Conservation (phyloP, 2,888 invertebrate species). For the Miltochrista miniata region DNA sequence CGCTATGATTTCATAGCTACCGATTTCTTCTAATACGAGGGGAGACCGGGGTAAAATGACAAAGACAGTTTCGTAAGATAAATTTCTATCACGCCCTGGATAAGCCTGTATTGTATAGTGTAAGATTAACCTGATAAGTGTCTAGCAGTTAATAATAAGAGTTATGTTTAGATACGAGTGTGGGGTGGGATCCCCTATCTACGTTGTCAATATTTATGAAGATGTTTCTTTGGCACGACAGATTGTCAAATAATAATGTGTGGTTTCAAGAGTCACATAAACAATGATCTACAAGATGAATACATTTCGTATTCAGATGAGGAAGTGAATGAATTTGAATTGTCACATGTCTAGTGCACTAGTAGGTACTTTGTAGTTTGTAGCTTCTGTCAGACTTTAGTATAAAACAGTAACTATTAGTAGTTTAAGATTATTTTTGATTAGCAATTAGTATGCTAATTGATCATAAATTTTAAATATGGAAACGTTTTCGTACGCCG, state of each 20-base stretch:
- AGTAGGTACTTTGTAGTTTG: too few relatives aligned
- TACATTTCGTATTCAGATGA: background rate
- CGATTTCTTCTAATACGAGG: conserved; percentile 35
- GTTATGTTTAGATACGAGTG: conserved; percentile 62
- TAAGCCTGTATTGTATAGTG: conserved; percentile 75
- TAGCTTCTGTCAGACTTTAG: too few relatives aligned
- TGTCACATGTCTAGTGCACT: background rate
- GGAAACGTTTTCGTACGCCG: too few relatives aligned
- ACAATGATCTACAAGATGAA: background rate
- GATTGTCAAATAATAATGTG: conserved; percentile 15
- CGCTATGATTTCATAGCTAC: conserved; percentile 8
- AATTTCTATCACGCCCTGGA: conserved; percentile 79
- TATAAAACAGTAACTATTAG: too few relatives aligned
- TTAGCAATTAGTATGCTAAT: too few relatives aligned
- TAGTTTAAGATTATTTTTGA: too few relatives aligned
- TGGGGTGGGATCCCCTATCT: conserved; percentile 38
- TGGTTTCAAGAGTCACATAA: background rate
- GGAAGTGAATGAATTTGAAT: background rate
- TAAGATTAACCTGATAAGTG: conserved; percentile 83
- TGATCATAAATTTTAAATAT: too few relatives aligned
- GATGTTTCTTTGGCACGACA: conserved; percentile 42
- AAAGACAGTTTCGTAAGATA: conserved; percentile 72
- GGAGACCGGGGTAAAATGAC: conserved; percentile 56
- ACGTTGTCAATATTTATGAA: conserved; percentile 59
- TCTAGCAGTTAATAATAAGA: conserved; percentile 78